These are phyloP conservation scores for Ictalurus punctatus DNA, from an alignment of 2,113 vertebrate species.

Conservation along the genomic window DNA sequence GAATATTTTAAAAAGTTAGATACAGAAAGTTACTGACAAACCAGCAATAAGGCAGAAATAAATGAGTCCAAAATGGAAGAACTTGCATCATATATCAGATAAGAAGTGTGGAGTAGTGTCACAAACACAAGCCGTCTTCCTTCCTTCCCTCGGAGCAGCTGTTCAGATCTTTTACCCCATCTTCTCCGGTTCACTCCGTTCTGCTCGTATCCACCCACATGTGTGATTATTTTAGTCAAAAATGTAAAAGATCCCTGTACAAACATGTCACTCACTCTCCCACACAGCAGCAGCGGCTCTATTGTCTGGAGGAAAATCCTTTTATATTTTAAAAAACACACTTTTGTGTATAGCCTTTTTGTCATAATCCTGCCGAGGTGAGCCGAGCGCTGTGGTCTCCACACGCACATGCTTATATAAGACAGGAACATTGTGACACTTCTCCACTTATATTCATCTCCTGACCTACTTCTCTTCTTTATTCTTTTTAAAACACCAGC, in stretches of 20 bases:
- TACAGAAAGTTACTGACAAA: neutral
- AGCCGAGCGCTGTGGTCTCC: neutral
- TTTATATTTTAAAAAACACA: conserved; percentile 40
- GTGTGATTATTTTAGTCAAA: conserved; percentile 42
- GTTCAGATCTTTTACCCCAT: conserved; percentile 21
- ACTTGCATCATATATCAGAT: neutral
- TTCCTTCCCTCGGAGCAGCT: neutral
- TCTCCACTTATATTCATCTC: neutral
- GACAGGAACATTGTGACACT: neutral
- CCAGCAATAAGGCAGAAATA: neutral
- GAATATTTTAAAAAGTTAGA: neutral
- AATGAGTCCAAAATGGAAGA: neutral
- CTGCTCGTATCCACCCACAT: conserved; percentile 33
- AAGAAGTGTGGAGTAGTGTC: neutral
- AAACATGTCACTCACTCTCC: conserved; percentile 56
- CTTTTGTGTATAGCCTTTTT: conserved; percentile 41
- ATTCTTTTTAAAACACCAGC: conserved; percentile 5
- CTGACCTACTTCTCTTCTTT: conserved; percentile 11
- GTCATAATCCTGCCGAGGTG: conserved; percentile 55
- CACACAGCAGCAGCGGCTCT: conserved; percentile 39
- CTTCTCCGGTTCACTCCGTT: conserved; percentile 11
- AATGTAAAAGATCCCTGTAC: conserved; percentile 35
- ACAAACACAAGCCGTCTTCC: neutral
- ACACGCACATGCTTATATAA: neutral
- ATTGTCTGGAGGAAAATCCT: conserved; percentile 27